Conservation (phyloP, 2,113 vertebrate species). For the Heloderma charlesbogerti region DNA sequence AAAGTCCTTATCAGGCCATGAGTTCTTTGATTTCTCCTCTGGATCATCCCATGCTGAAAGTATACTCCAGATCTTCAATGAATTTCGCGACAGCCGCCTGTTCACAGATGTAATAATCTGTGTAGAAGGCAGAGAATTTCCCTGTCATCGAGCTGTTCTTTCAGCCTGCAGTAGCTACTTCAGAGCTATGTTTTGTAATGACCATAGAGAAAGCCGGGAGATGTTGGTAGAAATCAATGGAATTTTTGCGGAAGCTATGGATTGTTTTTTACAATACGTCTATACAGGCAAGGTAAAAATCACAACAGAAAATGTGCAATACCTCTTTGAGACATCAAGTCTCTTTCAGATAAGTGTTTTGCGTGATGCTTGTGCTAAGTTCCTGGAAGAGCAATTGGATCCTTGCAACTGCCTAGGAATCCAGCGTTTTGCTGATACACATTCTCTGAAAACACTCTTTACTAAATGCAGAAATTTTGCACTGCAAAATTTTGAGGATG, state of each 20-base stretch:
- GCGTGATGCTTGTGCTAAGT: conserved; percentile 95
- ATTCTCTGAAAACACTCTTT: conserved; percentile 93
- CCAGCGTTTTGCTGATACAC: conserved; percentile 94
- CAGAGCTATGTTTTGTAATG: conserved; percentile 96
- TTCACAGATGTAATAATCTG: conserved; percentile 97
- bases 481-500: conserved; percentile 91
- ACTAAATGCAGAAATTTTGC: conserved; percentile 91
- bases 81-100: conserved; percentile 92
- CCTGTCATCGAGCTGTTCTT: conserved; percentile 93
- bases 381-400: conserved; percentile 96
- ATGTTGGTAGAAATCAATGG: conserved; percentile 96
- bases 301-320: conserved; percentile 96
- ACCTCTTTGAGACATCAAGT: conserved; percentile 95
- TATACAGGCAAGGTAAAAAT: conserved; percentile 97
- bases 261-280: conserved; percentile 95
- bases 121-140: conserved; percentile 93
- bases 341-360: conserved; percentile 94
- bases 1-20: conserved; percentile 85
- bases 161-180: conserved; percentile 97
- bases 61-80: conserved; percentile 96
- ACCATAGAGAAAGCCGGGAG: conserved; percentile 92
- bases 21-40: conserved; percentile 94
- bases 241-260: conserved; percentile 96
- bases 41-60: conserved; percentile 94
- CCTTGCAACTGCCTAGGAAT: conserved; percentile 98